Conservation (phyloP, 2,797 vertebrate genomes). For the Notamacropus eugenii region DNA sequence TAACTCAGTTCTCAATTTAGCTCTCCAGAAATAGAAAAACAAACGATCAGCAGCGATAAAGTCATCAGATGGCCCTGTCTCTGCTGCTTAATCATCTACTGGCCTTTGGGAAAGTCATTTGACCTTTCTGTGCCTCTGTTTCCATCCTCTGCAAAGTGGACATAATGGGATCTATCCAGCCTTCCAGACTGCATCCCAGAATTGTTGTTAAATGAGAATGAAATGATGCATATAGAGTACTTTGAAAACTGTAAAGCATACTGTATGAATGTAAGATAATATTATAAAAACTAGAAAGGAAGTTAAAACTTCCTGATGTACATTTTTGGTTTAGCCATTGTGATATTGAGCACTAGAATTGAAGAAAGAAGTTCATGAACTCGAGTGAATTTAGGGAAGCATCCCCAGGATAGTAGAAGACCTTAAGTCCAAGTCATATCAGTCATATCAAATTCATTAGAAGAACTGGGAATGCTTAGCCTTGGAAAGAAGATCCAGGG, state of each 20-base stretch:
- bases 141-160: background rate
- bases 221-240: background rate
- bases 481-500: background rate
- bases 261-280: background rate
- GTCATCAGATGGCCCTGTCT: background rate
- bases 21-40: background rate
- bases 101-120: background rate
- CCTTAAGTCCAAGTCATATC: background rate
- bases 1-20: background rate
- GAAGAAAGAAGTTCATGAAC: background rate
- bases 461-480: background rate
- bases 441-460: background rate
- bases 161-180: background rate
- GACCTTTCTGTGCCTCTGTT: background rate
- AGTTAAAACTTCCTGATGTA: background rate
- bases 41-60: background rate
- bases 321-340: background rate
- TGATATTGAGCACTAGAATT: background rate
- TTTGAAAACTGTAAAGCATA: background rate
- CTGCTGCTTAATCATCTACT: background rate
- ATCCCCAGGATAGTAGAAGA: background rate
- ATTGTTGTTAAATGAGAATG: background rate
- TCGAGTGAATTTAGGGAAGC: background rate
- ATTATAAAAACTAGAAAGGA: background rate
- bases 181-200: background rate